These are phyloP conservation scores for Cololabis saira DNA, from an alignment of 2,113 vertebrate genomes.

Conservation along the genomic window DNA sequence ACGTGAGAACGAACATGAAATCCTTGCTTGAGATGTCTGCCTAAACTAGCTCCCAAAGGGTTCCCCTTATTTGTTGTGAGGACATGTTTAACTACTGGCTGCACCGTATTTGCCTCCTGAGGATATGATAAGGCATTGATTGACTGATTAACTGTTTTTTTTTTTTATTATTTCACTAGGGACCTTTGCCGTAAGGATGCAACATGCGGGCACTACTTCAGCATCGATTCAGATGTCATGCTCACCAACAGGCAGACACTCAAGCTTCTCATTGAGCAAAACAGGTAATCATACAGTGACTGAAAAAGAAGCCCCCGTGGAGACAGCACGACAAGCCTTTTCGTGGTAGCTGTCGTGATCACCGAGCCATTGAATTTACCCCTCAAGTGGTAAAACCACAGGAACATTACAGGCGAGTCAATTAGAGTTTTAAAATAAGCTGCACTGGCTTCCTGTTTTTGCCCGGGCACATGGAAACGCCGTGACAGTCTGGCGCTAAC, in stretches of 20 bases:
- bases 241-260: conserved; percentile 92
- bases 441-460: conserved; percentile 71
- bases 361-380: conserved; percentile 32
- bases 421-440: conserved; percentile 73
- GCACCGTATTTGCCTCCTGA: background rate
- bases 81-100: background rate
- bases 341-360: conserved; percentile 23
- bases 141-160: background rate
- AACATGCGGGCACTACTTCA: conserved; percentile 92
- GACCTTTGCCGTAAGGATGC: conserved; percentile 90
- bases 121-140: background rate
- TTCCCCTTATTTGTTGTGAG: too few relatives aligned
- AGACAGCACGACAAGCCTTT: conserved; percentile 17
- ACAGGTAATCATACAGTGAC: conserved; percentile 85
- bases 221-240: conserved; percentile 93
- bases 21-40: too few relatives aligned
- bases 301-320: background rate
- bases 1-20: too few relatives aligned
- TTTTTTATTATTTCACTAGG: conserved; percentile 77
- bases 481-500: conserved; percentile 26
- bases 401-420: conserved; percentile 56
- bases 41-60: too few relatives aligned
- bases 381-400: conserved; percentile 62
- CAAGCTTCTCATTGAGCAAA: conserved; percentile 95
- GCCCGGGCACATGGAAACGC: conserved; percentile 55